Conservation (phyloP, 2,888 invertebrate genomes). For the Tridacna gigas region DNA sequence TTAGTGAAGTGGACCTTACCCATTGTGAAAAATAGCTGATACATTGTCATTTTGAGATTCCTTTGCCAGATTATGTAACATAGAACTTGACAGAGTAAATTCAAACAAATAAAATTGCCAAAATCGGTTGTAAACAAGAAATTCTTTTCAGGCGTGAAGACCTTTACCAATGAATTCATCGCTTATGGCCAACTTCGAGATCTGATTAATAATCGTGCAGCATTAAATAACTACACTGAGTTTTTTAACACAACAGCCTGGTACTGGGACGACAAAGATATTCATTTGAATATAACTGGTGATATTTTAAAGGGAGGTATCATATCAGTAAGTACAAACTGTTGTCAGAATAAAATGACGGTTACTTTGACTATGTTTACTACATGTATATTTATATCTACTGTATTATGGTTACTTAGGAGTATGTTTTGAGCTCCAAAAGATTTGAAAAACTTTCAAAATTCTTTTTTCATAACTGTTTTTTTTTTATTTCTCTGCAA, state of each 20-base stretch:
- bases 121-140: no score
- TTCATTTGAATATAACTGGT: constrained; percentile 63
- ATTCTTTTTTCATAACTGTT: no score
- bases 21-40: no score
- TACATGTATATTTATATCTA: background rate
- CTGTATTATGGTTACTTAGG: background rate
- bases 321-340: constrained; percentile 66
- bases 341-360: background rate
- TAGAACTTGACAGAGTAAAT: no score
- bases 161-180: constrained; percentile 96
- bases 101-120: no score
- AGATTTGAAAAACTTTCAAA: no score
- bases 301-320: constrained; percentile 69
- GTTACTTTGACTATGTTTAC: no score
- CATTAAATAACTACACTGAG: constrained; percentile 60
- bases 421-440: background rate
- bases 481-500: background rate
- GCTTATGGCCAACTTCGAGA: constrained; percentile 90
- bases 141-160: constrained; percentile 90
- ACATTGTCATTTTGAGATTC: no score
- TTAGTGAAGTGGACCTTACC: no score
- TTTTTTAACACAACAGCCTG: constrained; percentile 60
- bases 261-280: constrained; percentile 61
- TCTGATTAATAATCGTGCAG: constrained; percentile 72
- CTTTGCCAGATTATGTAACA: no score